Evolutionary conservation across 2,888 invertebrate species (phyloP), one percentile per base, ranked within the genome.

Genomic region (Platypus cylindrus): DNA sequence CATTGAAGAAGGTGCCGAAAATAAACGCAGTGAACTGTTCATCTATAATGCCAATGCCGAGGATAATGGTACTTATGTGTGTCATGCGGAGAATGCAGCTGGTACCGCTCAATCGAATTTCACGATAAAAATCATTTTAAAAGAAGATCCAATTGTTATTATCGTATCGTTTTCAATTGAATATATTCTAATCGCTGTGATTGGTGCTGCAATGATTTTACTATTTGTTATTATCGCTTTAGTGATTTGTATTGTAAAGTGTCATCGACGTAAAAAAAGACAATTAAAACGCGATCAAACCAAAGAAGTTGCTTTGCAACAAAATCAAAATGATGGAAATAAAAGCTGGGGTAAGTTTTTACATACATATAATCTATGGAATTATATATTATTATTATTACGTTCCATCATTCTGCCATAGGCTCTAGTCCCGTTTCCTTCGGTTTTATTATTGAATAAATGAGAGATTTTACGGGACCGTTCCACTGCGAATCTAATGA

Each of bases 41-140:
- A 79, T 86, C 49, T 76, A 76, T 52, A 81, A 82, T 55, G 75
- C 81, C 14, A 77, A 75, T 18, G 70, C 70, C 23, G 81, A 80
- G 44, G 84, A 87, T 54, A 86, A 87, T 52, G 89, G 89, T 3
- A 83, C 81, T 5, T 89, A 85, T 56, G 73, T 80, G 3, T 91
- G 90, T 58, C 69, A 80, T 9, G 87, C 87, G 0, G 81, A 83
- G 53, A 89, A 89, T 55, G 73, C 78, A 7, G 89, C 86, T 0
- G 89, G 89, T 7, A 71, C 68, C 41, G 69, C 77, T 0, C 75
- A 73, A 47, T 76, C 82, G 34, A 90, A 90, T 59, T 83, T 85
- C 50, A 86, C 89, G 1, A 70, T 90, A 44, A 70, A 75, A 45
- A 75, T 86, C 28, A 40, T 83, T 44, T 68, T 78, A 30, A 79